Conservation (phyloP, 2,888 invertebrate genomes). For the Ectropis crepuscularia region DNA sequence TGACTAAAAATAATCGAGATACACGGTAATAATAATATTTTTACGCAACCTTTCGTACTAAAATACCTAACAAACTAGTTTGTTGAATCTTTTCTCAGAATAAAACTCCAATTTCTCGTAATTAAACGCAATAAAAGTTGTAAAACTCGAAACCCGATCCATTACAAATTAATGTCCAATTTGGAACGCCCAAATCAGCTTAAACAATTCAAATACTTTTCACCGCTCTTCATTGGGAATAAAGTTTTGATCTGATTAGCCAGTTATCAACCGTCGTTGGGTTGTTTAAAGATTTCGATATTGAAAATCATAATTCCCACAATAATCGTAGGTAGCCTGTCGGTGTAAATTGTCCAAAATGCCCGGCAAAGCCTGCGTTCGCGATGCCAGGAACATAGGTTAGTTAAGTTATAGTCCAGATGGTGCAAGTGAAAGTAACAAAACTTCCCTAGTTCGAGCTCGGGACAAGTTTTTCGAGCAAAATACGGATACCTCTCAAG, state of each 20-base stretch:
- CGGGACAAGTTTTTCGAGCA: constrained; percentile 1
- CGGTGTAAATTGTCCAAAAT: constrained; percentile 21
- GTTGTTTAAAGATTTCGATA: constrained; percentile 23
- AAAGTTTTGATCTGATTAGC: constrained; percentile 27
- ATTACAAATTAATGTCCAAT: constrained; percentile 25
- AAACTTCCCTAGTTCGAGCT: constrained; percentile 9
- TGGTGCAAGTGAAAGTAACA: constrained; percentile 18
- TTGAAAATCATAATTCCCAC: constrained; percentile 37
- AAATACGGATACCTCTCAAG: background rate
- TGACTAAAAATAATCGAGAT: too few species aligned
- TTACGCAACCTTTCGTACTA: too few species aligned
- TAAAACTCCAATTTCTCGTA: constrained; percentile 2
- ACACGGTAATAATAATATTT: too few species aligned
- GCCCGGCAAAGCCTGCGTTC: constrained; percentile 22
- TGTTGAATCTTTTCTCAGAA: background rate
- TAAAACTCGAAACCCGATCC: constrained; percentile 11
- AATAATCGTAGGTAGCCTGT: constrained; percentile 35
- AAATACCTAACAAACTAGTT: background rate
- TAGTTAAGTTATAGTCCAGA: constrained; percentile 16
- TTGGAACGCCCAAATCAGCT: constrained; percentile 24
- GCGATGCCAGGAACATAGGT: constrained; percentile 28
- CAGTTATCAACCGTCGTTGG: constrained; percentile 9
- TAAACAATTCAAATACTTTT: constrained; percentile 29
- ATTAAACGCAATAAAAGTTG: constrained; percentile 19
- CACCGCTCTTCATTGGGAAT: constrained; percentile 26